These are phyloP conservation scores for Oophaga pumilio DNA, from an alignment of 2,113 vertebrate species.

Conservation along the genomic window DNA sequence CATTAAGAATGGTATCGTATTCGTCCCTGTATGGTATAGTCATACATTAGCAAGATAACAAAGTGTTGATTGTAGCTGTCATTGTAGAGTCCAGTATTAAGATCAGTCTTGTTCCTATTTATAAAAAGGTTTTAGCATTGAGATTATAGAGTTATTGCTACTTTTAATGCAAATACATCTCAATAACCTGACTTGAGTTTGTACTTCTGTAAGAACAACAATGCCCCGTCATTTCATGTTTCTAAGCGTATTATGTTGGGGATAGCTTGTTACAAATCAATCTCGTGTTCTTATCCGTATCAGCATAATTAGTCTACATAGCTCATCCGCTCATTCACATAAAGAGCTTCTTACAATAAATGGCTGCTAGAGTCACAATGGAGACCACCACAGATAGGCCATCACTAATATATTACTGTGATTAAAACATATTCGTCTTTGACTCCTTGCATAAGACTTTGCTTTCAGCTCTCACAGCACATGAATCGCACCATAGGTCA, in stretches of 20 bases:
- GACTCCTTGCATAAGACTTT: not conserved
- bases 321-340: not conserved
- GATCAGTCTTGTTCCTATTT: not conserved
- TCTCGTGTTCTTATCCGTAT: constrained; percentile 16
- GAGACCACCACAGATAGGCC: not conserved
- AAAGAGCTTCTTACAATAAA: constrained; percentile 23
- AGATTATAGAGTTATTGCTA: not conserved
- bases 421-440: constrained; percentile 12
- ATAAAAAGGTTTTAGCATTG: not conserved
- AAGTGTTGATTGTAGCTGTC: not conserved
- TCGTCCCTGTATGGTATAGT: not conserved
- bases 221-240: not conserved
- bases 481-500: not conserved
- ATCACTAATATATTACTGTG: not conserved
- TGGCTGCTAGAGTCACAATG: not conserved
- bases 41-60: not conserved
- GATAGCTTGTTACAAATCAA: not conserved
- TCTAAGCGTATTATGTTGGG: not conserved
- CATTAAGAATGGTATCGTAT: no score
- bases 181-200: not conserved
- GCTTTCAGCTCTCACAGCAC: not conserved
- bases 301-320: constrained; percentile 27
- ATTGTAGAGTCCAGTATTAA: not conserved
- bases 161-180: not conserved
- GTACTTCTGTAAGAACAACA: constrained; percentile 1